Conservation (phyloP, 1,140 invertebrate genomes). For the Cydia fagiglandana region DNA sequence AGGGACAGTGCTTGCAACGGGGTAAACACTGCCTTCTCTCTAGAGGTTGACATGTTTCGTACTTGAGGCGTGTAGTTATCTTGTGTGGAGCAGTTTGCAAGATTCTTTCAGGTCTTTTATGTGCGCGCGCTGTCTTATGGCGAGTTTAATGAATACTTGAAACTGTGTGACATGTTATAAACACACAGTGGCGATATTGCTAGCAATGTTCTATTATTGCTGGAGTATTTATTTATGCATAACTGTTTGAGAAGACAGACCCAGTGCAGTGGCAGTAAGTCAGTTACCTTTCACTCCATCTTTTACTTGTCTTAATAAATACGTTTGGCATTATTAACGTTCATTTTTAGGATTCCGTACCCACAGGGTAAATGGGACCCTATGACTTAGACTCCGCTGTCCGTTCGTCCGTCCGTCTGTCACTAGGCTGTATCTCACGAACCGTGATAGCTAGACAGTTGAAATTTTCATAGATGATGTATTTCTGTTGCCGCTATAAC, state of each 20-base stretch:
- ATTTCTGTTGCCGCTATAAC: too few species aligned
- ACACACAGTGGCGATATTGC: background rate
- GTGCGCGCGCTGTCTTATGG: background rate
- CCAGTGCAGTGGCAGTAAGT: background rate
- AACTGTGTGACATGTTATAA: background rate
- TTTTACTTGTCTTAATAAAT: too few species aligned
- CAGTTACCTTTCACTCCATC: background rate
- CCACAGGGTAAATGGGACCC: too few species aligned
- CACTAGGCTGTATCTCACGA: too few species aligned
- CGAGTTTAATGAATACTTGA: conserved; percentile 4
- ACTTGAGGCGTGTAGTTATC: background rate
- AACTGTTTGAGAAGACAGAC: background rate
- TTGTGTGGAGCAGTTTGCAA: background rate
- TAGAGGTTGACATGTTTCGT: background rate
- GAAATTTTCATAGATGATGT: too few species aligned
- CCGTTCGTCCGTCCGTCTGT: too few species aligned
- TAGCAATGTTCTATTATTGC: background rate
- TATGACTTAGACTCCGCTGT: too few species aligned
- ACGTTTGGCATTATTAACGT: too few species aligned
- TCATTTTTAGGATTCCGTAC: too few species aligned
- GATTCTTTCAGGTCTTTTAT: conserved; percentile 12
- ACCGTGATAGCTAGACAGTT: too few species aligned
- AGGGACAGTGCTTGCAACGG: background rate
- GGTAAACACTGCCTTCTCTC: conserved; percentile 3
- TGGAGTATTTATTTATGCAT: background rate